Conservation (phyloP, 2,888 invertebrate genomes). For the Apoderus coryli region DNA sequence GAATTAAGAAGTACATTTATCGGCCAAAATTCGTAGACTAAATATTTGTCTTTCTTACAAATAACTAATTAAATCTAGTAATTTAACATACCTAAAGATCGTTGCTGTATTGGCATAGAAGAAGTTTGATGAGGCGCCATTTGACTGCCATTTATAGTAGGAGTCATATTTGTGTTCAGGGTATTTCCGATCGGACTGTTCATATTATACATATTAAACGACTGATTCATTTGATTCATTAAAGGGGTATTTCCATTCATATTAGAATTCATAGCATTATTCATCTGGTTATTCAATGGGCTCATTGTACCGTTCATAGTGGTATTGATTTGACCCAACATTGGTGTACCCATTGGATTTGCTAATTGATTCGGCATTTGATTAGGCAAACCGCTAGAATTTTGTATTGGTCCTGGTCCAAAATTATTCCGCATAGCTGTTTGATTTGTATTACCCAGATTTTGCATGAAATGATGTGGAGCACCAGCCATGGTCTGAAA, state of each 20-base stretch:
- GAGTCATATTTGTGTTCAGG: constrained; percentile 19
- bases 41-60: too few relatives aligned
- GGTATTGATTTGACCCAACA: constrained; percentile 26
- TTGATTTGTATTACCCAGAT: constrained; percentile 45
- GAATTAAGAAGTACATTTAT: too few relatives aligned
- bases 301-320: constrained; percentile 39
- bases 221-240: constrained; percentile 31
- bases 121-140: constrained; percentile 20
- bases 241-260: constrained; percentile 32
- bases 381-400: constrained; percentile 23
- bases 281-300: constrained; percentile 21
- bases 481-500: constrained; percentile 57
- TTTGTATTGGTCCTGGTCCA: constrained; percentile 36
- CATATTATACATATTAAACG: constrained; percentile 27
- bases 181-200: constrained; percentile 17
- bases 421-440: constrained; percentile 43
- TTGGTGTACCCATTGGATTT: constrained; percentile 37
- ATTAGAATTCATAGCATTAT: constrained; percentile 22
- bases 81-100: constrained; percentile 22
- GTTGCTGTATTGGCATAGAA: constrained; percentile 22
- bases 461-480: constrained; percentile 56
- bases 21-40: too few relatives aligned
- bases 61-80: too few relatives aligned
- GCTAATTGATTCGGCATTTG: constrained; percentile 31
- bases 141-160: constrained; percentile 25